Evolutionary conservation across 2,888 invertebrate genomes (phyloP).

Genomic region (Troglohyphantes excavatus): DNA sequence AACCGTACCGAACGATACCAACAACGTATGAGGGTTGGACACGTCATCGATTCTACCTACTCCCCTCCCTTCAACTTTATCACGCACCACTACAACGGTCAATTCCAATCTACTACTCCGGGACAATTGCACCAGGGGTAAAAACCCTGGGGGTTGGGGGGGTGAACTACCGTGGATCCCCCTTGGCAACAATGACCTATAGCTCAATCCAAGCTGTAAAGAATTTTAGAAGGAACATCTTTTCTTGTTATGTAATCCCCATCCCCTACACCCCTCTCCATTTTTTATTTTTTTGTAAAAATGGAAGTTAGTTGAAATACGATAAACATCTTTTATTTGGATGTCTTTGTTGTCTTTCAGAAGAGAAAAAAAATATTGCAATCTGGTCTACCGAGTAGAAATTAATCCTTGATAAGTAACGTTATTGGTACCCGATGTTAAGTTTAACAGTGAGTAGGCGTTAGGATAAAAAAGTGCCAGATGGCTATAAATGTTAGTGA

Average conservation of each 20-base stretch:
- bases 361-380: no score
- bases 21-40: slow-evolving; percentile 39
- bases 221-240: slow-evolving; percentile 43
- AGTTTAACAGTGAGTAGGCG: no score
- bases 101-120: slow-evolving; percentile 64
- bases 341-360: no score
- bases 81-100: slow-evolving; percentile 74
- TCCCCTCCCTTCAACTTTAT: slow-evolving; percentile 62
- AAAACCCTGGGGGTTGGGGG: slow-evolving; percentile 61
- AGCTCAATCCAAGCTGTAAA: slow-evolving; percentile 9
- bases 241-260: slow-evolving; percentile 38
- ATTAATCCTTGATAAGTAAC: no score
- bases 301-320: slow-evolving; percentile 27
- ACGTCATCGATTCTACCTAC: slow-evolving; percentile 75
- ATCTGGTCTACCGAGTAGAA: no score
- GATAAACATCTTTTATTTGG: slow-evolving; percentile 14
- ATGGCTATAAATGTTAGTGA: no score
- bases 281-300: background rate
- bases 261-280: background rate
- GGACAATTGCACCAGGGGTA: slow-evolving; percentile 66
- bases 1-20: slow-evolving; percentile 18
- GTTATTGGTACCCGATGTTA: no score
- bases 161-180: slow-evolving; percentile 51
- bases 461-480: no score
- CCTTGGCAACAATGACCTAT: slow-evolving; percentile 57